A percentile compares a stretch with the other conserved stretches of the same genome.
phyloP scores from a whole-genome alignment of 2,797 vertebrate species.

The Galaxias olidus region DNA sequence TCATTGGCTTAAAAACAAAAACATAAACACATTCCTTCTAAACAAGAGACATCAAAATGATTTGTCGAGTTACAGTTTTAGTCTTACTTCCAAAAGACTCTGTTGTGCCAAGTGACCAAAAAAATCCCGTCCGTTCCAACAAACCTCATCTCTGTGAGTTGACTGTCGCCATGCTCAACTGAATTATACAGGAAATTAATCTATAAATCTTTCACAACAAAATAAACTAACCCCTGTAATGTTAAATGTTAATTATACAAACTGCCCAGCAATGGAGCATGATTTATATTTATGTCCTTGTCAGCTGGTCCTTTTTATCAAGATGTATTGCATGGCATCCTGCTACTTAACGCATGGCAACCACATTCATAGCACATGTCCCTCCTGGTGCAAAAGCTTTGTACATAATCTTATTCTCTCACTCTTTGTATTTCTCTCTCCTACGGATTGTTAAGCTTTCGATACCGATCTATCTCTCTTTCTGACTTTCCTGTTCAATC shows the following conservation, averaged over 20 bases:
- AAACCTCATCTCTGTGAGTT: background rate
- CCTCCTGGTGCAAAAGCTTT: constrained; percentile 9
- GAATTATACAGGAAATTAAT: constrained; percentile 2
- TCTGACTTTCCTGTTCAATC: constrained; percentile 26
- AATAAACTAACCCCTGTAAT: constrained; percentile 41
- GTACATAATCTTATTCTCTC: background rate
- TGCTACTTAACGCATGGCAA: constrained; percentile 30
- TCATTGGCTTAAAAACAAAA: background rate
- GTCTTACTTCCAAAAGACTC: background rate
- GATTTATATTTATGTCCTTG: constrained; percentile 36
- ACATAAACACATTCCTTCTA: background rate
- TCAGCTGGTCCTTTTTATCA: constrained; percentile 34
- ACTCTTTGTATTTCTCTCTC: background rate
- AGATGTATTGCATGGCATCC: constrained; percentile 33
- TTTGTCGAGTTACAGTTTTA: constrained; percentile 1
- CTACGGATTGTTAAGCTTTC: background rate
- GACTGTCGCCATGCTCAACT: constrained; percentile 2
- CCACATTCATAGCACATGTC: background rate
- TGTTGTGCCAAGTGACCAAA: background rate
- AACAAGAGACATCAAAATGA: background rate
- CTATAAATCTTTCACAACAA: constrained; percentile 42
- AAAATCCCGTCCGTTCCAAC: background rate
- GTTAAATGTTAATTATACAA: constrained; percentile 57
- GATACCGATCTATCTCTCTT: background rate
- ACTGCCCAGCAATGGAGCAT: constrained; percentile 27